These are phyloP conservation scores for Clarias batrachus DNA, from an alignment of 2,113 vertebrate genomes.

Conservation along the genomic window DNA sequence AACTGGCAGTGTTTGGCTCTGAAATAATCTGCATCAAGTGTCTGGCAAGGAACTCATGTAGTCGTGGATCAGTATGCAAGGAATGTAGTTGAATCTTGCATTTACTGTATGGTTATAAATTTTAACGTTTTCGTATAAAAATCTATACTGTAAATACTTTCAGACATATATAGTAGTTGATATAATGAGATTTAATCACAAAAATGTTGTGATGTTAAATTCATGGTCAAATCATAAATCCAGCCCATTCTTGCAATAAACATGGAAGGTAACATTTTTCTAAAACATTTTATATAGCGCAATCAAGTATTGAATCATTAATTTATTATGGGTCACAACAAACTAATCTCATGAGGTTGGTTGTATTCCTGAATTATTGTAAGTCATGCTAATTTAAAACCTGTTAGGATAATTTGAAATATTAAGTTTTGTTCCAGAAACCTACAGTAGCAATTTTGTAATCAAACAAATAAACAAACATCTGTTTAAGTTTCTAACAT, in stretches of 20 bases:
- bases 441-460: too few species aligned
- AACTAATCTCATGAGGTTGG: not conserved
- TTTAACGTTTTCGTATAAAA: too few species aligned
- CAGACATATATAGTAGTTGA: not conserved
- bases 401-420: not conserved
- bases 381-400: not conserved
- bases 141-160: not conserved
- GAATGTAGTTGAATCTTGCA: not conserved
- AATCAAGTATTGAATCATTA: not conserved
- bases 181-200: not conserved
- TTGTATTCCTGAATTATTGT: not conserved
- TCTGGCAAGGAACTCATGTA: not conserved
- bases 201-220: not conserved
- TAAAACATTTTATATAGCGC: not conserved
- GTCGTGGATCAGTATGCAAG: not conserved
- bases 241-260: not conserved
- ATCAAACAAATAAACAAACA: too few species aligned
- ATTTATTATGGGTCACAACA: not conserved
- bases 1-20: not conserved
- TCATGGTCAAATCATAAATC: not conserved
- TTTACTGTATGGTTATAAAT: not conserved
- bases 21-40: not conserved
- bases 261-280: not conserved
- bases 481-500: too few species aligned
- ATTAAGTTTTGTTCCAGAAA: too few species aligned